A percentile compares a stretch with the other conserved stretches of the same genome.
Conservation (phyloP, 1,140 invertebrate species). For the Venturia canescens region DNA sequence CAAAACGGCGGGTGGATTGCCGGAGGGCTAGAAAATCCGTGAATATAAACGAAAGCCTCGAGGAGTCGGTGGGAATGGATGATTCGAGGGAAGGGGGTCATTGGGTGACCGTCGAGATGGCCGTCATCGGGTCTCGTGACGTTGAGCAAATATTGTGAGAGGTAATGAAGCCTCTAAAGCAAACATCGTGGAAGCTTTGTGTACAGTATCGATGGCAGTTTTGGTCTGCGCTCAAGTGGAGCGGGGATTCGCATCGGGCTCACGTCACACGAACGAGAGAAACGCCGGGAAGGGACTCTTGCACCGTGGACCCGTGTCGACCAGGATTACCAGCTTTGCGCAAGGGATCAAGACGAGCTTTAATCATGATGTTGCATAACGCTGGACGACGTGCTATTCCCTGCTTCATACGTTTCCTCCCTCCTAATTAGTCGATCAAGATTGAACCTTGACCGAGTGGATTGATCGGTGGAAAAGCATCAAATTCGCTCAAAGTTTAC, state of each 20-base stretch:
- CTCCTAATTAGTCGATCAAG: conserved; percentile 25
- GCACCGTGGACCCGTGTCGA: conserved; percentile 33
- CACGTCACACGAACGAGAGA: conserved; percentile 2
- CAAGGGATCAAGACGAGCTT: conserved; percentile 20
- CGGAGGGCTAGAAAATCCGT: conserved; percentile 31
- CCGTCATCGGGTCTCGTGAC: conserved; percentile 61
- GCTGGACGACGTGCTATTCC: conserved; percentile 25
- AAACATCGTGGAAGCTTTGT: conserved; percentile 62
- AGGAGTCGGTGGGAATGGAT: conserved; percentile 30
- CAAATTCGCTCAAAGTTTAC: not conserved
- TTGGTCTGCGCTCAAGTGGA: not conserved
- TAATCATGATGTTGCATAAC: conserved; percentile 23
- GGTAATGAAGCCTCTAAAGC: conserved; percentile 74
- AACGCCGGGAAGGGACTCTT: not conserved
- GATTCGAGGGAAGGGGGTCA: conserved; percentile 55
- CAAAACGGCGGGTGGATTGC: conserved; percentile 16
- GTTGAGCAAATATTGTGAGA: conserved; percentile 75
- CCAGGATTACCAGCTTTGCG: conserved; percentile 40
- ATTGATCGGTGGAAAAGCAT: not conserved
- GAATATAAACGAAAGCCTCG: conserved; percentile 31
- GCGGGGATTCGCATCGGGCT: not conserved
- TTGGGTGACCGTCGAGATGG: conserved; percentile 58
- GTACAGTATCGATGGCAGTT: conserved; percentile 30
- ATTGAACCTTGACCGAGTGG: not conserved
- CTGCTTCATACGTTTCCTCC: conserved; percentile 10